A percentile compares a stretch with the other conserved stretches of the same genome.
Evolutionary conservation across 2,797 vertebrate genomes (phyloP).

Genomic region (Chaetophractus vellerosus): DNA sequence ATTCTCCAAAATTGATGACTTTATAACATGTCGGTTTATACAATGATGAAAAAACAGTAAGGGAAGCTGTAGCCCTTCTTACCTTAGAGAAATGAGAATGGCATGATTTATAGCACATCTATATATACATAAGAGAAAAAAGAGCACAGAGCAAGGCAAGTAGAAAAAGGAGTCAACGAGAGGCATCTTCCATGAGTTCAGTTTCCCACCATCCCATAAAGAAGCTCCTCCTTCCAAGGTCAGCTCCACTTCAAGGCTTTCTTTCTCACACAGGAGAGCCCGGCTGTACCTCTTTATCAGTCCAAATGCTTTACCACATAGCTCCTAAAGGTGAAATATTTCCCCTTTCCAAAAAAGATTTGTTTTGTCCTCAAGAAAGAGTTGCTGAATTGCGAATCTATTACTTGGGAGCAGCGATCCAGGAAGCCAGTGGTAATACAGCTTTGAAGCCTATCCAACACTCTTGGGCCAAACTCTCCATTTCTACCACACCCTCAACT

Average conservation of each 20-base stretch:
- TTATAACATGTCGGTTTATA: neutral
- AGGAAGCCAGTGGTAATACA: neutral
- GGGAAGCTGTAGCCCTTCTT: neutral
- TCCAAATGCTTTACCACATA: neutral
- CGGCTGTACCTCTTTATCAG: neutral
- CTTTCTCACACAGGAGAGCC: neutral
- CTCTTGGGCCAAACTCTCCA: neutral
- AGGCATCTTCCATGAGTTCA: accelerated
- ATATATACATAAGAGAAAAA: too few relatives aligned
- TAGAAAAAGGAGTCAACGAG: neutral
- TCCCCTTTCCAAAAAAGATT: neutral
- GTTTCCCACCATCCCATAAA: neutral
- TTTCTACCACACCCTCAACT: neutral
- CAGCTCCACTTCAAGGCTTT: neutral
- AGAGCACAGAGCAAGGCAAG: too few relatives aligned
- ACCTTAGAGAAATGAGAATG: neutral
- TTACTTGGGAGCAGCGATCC: neutral
- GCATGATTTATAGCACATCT: neutral
- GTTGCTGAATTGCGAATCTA: neutral
- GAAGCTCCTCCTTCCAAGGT: neutral
- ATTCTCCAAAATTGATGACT: neutral
- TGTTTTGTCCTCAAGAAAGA: neutral
- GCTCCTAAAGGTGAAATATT: neutral
- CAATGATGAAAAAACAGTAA: neutral
- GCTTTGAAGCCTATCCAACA: neutral